Evolutionary conservation across 1,140 invertebrate species (phyloP), one percentile per base, ranked within the genome.

Genomic region (Caenorhabditis elegans): DNA sequence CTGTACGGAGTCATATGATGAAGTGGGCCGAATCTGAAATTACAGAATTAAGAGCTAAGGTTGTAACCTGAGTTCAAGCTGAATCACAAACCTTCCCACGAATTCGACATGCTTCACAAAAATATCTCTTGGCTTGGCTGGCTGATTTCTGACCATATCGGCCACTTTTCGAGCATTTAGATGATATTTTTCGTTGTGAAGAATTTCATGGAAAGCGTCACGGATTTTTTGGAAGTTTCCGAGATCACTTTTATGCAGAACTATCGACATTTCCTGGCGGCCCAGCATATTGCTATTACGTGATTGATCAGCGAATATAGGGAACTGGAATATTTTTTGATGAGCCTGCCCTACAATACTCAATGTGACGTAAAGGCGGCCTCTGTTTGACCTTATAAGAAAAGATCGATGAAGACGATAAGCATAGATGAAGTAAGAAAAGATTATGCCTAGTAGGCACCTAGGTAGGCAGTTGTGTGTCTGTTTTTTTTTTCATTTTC

Each of bases 251-350:
- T 85, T 85, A 22, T 85, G 39, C 10, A 85, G 10, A 15, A 60
- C 49, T 24, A 84, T 43, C 0, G 83, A 55, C 17, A 39, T 84
- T 26, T 86, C 84, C 43, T 84, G 80, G 17, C 75, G 34, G 39
- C 36, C 79, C 53, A 82, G 36, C 47, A 81, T 83, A 22, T 84
- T 47, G 22, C 70, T 34, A 70, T 87, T 87, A 17, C 80, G 49
- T 1, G 77, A 77, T 53, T 87, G 86, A 17, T 87, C 86, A 15
- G 77, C 85, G 65, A 85, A 87, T 15, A 87, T 76, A 13, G 86
- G 86, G 13, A 55, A 3, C 53, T 55, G 28, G 17, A 31, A 55
- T 17, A 22, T 22, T 17, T 0, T 11, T 31, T 22, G 28, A 31
- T 2, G n/a, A n/a, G n/a, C n/a, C n/a, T n/a, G n/a, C n/a, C n/a